Base-by-base conservation (phyloP, 2,888 invertebrate species). In the Ceriagrion tenellum region DNA sequence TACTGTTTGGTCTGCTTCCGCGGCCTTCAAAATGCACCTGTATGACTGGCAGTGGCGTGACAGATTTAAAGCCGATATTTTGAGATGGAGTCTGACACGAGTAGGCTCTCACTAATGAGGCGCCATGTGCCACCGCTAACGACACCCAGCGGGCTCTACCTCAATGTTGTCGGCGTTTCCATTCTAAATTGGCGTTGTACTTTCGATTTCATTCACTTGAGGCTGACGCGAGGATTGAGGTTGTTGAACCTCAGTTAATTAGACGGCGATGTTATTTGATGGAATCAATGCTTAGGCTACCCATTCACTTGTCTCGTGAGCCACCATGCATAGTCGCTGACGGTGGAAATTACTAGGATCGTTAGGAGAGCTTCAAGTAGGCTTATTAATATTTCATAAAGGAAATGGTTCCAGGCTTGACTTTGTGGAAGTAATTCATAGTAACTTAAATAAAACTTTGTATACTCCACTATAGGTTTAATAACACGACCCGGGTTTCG, bases 1-100 rank as follows among this genome's bases (percentile, higher is more conserved):
- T 35, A n/a, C 69, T 18, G 81, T 81, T 23, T 69, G 10, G 81
- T 30, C 35, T 35, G 35, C 26, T 81, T 35, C 18, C 26, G 16
- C 30, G 81, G 30, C 12, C 35, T 35, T 81, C n/a, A 81, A 81
- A 81, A 81, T 81, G 81, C 81, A 81, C 81, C 35, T 30, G 35
- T 35, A 26, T 81, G 35, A 35, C 13, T 30, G 16, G 81, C 30
- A 30, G 30, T 81, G 81, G 81, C 81, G 30, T 81, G 81, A 81
- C 81, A 81, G 81, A 81, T 81, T 81, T 81, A 81, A 81, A 81
- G 81, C 81, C 81, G 81, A 81, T 81, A 81, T 81, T 81, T 81
- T 35, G 81, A 81, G 30, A 35, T 81, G 13, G 81, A n/a, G 35
- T 69, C n/a, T n/a, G 69, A 12, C 69, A 35, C 30, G 81, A 35